These are phyloP conservation scores for Pagrus major DNA, from an alignment of 2,113 vertebrate species.

Conservation along the genomic window DNA sequence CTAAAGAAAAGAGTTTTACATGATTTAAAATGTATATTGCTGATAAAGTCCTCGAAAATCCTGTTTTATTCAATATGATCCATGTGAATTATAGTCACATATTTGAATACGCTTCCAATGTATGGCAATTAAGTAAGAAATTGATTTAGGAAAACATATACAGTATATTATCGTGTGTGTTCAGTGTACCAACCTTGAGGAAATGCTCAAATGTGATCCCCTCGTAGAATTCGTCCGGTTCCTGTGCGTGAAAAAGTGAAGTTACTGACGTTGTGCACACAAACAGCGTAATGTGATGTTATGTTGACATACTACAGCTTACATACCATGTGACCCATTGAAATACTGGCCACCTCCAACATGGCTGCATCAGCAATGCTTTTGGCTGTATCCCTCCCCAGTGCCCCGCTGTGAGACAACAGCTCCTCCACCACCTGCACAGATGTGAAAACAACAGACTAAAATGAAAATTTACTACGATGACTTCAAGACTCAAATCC, in stretches of 20 bases:
- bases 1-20: constrained; percentile 78
- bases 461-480: neutral
- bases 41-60: neutral
- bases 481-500: neutral
- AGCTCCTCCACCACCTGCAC: constrained; percentile 94
- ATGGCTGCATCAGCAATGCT: constrained; percentile 97
- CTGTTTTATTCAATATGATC: neutral
- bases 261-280: neutral
- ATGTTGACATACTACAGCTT: neutral
- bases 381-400: constrained; percentile 89
- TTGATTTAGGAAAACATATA: neutral
- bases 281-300: neutral
- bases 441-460: neutral
- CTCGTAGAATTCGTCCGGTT: constrained; percentile 93
- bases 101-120: neutral
- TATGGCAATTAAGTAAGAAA: neutral
- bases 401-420: constrained; percentile 89
- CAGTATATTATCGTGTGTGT: neutral
- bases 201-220: constrained; percentile 98
- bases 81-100: neutral
- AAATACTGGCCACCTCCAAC: constrained; percentile 96
- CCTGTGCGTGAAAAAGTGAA: constrained; percentile 75
- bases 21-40: neutral
- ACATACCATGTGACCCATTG: constrained; percentile 92
- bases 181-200: constrained; percentile 87